A percentile compares a stretch with the other conserved stretches of the same genome.
These are phyloP conservation scores for Cotesia chilonis DNA, from an alignment of 1,140 invertebrate genomes.

Conservation along the genomic window DNA sequence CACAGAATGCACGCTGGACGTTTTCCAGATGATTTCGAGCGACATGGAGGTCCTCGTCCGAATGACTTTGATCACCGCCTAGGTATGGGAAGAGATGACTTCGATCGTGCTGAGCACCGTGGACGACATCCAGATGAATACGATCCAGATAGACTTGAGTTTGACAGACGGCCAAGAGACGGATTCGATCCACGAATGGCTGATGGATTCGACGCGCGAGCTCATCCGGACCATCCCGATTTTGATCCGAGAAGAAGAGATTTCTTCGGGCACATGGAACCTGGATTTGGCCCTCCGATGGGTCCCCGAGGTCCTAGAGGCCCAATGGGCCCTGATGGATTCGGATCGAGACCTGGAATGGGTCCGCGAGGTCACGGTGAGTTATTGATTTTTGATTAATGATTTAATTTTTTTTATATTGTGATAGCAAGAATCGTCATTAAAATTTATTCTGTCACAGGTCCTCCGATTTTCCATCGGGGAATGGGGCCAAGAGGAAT, in stretches of 20 bases:
- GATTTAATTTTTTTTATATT: conserved; percentile 13
- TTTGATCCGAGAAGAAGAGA: conserved; percentile 59
- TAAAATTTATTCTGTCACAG: conserved; percentile 38
- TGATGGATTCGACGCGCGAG: conserved; percentile 55
- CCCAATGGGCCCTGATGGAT: conserved; percentile 61
- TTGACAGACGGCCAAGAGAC: conserved; percentile 57
- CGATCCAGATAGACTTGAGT: conserved; percentile 59
- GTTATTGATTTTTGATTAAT: conserved; percentile 20
- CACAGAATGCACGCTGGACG: conserved; percentile 51
- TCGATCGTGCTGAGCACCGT: conserved; percentile 56
- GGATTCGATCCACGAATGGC: conserved; percentile 46
- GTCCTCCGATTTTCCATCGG: conserved; percentile 67
- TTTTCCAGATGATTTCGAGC: conserved; percentile 56
- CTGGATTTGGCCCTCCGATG: conserved; percentile 60
- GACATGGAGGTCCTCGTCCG: conserved; percentile 54
- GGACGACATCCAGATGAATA: conserved; percentile 56
- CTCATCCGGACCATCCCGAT: conserved; percentile 55
- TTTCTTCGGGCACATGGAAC: conserved; percentile 59
- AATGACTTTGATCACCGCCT: conserved; percentile 60
- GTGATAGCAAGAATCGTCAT: neutral
- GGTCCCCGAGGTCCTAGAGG: conserved; percentile 59
- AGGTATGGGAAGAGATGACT: conserved; percentile 54
- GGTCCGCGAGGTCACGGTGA: conserved; percentile 61
- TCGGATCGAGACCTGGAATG: conserved; percentile 57
- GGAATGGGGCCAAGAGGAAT: conserved; percentile 63